Base-by-base conservation (phyloP, 1,140 invertebrate genomes). In the Drepana arcuata region DNA sequence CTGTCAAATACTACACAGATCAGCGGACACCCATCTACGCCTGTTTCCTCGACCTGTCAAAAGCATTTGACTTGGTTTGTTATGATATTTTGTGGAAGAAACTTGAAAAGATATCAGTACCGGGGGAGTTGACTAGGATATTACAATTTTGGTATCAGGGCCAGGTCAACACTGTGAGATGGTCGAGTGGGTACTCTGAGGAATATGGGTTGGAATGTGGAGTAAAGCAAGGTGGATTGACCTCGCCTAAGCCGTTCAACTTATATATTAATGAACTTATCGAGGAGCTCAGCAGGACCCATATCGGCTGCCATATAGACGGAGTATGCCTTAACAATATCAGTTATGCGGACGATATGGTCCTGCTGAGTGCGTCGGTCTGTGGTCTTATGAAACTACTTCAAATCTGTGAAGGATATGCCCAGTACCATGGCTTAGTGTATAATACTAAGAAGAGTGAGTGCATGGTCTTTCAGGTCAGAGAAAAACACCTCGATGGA, bases 1-100 rank as follows among this genome's bases (percentile, higher is more conserved):
- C 39, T 32, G 27, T 42, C 13, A 34, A 23, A 32, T 48, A 48
- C 32, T 48, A 48, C 14, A 36, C 40, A 0, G 16, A 14, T 56
- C 15, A 14, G 2, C 14, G 21, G 11, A 36, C 24, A 26, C 34
- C 34, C 7, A 16, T 36, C 1, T 36, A 36, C 4, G 34, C 34
- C 7, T 24, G 2, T 11, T 32, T 32, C 11, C 30, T 32, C 14
- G 30, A 26, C 4, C 24, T 26, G 2, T 26, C 24, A 7, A 26
- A 10, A 26, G 24, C 24, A 6, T 26, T 10, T 32, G 30, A 32
- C 15, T 11, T 16, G 14, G 30, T 32, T 7, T 16, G 2, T 1
- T 32, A 32, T 16, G 16, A 32, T 11, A 32, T 16, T 26, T 18
- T 36, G 11, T 36, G 34, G 34, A 10, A 14, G 9, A 36, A 36